Conservation (phyloP, 2,797 vertebrate genomes). For the Periparus ater region DNA sequence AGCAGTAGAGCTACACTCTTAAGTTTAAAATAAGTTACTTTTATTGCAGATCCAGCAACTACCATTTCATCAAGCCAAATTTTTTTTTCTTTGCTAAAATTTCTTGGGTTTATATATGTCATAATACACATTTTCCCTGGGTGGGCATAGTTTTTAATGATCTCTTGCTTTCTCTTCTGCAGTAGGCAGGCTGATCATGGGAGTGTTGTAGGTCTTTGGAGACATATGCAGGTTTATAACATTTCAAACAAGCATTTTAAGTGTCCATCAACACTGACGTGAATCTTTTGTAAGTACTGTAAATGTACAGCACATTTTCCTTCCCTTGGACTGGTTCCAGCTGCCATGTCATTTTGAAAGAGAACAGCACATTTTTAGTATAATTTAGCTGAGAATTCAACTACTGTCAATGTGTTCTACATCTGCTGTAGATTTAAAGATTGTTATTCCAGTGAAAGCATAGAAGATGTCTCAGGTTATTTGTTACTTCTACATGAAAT, state of each 20-base stretch:
- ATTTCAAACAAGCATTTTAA: slow-evolving; percentile 50
- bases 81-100: slow-evolving; percentile 16
- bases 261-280: slow-evolving; percentile 44
- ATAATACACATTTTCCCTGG: neutral
- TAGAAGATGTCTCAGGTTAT: slow-evolving; percentile 76
- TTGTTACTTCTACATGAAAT: slow-evolving; percentile 73
- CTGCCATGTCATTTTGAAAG: slow-evolving; percentile 60
- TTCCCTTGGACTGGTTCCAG: slow-evolving; percentile 67
- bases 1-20: slow-evolving; percentile 33
- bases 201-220: slow-evolving; percentile 24
- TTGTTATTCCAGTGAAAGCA: slow-evolving; percentile 63
- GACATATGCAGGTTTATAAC: neutral
- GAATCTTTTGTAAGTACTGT: slow-evolving; percentile 71
- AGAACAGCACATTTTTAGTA: slow-evolving; percentile 56
- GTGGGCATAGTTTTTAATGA: slow-evolving; percentile 1
- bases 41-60: slow-evolving; percentile 14
- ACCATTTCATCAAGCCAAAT: slow-evolving; percentile 10
- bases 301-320: slow-evolving; percentile 54
- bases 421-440: slow-evolving; percentile 59
- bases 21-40: slow-evolving; percentile 26
- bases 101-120: neutral
- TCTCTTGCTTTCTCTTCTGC: slow-evolving; percentile 31
- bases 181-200: slow-evolving; percentile 26
- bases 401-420: slow-evolving; percentile 49
- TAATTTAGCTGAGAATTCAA: slow-evolving; percentile 52